Base-by-base conservation (phyloP, 2,797 vertebrate genomes). In the Microctenopoma lineatum region DNA sequence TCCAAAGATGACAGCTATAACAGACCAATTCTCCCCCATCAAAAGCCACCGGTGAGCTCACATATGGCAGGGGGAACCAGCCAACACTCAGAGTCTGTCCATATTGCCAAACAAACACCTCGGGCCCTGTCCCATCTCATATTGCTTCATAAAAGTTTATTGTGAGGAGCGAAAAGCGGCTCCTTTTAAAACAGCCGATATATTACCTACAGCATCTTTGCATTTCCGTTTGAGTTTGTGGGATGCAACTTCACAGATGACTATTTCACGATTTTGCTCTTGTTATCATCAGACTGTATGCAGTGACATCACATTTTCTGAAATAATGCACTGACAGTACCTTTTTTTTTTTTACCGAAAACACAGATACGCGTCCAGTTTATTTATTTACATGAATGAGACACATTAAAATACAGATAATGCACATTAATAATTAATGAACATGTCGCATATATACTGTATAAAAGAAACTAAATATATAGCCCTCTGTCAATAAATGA, bases 51-150 rank as follows among this genome's bases (percentile, higher is more conserved):
- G 86, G 89, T 89, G 90, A 75, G 91, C 81, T 87, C 87, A 74
- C 93, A 94, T 94, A 94, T 94, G 93, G 92, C 85, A 42, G 76
- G 72, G 77, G 50, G 87, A 79, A 64, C 27, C 76, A 65, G 93
- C 93, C 93, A 94, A 90, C 88, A 87, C 81, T 77, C 85, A 65
- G 84, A 85, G 80, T 86, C 88, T 90, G 87, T 90, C 89, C 89
- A 92, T 90, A 91, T 90, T 91, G 92, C 89, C 88, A 89, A 90
- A 90, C 87, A 91, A 92, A 90, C 92, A 93, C 90, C 90, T 83
- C 89, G 74, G 91, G 91, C 91, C 84, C 85, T 57, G 89, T 87
- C 84, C 89, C 80, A 74, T 73, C 89, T 87, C 88, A 88, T 92
- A 92, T 92, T 91, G 90, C 91, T 87, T 90, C 76, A 85, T 90